Percentiles rank a stretch among this genome's conserved stretches.
Conservation (phyloP, 2,113 vertebrate genomes). For the Dromas ardeola region DNA sequence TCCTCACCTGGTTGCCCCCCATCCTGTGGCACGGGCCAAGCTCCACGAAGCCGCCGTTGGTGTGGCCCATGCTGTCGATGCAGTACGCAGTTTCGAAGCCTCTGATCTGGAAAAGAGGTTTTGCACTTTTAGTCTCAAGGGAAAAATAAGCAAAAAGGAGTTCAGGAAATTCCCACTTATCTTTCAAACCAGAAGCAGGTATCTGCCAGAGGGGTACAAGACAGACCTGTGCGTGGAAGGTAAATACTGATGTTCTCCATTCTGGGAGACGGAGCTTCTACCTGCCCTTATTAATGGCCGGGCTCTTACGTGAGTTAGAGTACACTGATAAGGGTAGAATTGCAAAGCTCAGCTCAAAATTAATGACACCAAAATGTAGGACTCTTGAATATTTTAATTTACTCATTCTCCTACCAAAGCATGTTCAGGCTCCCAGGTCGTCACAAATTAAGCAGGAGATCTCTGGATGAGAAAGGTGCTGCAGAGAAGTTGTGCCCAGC, state of each 20-base stretch:
- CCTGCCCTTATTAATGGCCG: background rate
- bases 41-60: conserved; percentile 90
- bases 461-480: background rate
- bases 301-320: background rate
- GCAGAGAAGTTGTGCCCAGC: background rate
- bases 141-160: background rate
- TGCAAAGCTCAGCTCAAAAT: background rate
- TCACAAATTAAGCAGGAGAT: background rate
- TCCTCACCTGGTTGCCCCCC: conserved; percentile 95
- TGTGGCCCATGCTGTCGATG: conserved; percentile 98
- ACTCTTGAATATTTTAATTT: background rate
- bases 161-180: background rate
- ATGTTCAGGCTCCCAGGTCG: background rate
- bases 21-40: conserved; percentile 95
- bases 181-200: background rate
- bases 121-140: background rate
- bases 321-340: background rate
- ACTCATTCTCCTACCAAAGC: background rate
- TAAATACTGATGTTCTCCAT: background rate
- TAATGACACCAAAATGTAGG: background rate
- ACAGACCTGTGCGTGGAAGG: background rate
- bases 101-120: conserved; percentile 81
- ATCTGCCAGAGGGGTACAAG: background rate
- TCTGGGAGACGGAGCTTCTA: background rate
- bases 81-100: conserved; percentile 92